phyloP scores from a whole-genome alignment of 2,888 invertebrate species.

The Ecliptopera silaceata region DNA sequence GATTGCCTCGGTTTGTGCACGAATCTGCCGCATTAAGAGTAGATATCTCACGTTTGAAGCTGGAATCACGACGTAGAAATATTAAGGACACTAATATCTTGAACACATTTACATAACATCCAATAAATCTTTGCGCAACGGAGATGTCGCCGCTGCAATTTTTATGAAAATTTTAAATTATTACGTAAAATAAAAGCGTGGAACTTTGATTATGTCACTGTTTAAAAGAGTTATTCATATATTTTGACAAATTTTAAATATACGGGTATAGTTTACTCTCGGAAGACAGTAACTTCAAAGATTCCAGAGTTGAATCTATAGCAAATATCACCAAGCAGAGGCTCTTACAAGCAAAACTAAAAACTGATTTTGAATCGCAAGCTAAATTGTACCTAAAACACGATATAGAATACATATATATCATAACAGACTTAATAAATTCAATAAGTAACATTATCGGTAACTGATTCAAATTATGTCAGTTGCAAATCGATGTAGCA shows the following conservation, averaged over 20 bases:
- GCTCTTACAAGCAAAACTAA: too few relatives aligned
- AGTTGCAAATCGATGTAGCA: constrained; percentile 20
- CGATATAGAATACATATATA: neutral
- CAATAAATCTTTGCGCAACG: constrained; percentile 69
- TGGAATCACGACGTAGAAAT: constrained; percentile 77
- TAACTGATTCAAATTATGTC: constrained; percentile 9
- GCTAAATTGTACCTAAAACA: too few relatives aligned
- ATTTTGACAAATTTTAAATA: neutral
- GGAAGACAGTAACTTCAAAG: too few relatives aligned
- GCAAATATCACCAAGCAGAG: too few relatives aligned
- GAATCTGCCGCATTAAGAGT: constrained; percentile 55
- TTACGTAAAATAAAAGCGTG: neutral
- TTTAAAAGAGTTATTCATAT: neutral
- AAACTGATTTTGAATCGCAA: too few relatives aligned
- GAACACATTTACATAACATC: constrained; percentile 79
- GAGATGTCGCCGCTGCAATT: constrained; percentile 66
- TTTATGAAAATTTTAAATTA: neutral
- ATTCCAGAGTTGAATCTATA: too few relatives aligned
- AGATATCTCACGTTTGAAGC: constrained; percentile 69
- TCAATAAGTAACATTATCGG: constrained; percentile 16
- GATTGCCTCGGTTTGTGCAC: constrained; percentile 60
- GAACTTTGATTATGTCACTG: neutral
- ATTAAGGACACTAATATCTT: constrained; percentile 80
- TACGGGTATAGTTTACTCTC: too few relatives aligned
- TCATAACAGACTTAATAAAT: constrained; percentile 9